Evolutionary conservation across 1,140 invertebrate genomes (phyloP).

Genomic region (Archivesica marissinica): DNA sequence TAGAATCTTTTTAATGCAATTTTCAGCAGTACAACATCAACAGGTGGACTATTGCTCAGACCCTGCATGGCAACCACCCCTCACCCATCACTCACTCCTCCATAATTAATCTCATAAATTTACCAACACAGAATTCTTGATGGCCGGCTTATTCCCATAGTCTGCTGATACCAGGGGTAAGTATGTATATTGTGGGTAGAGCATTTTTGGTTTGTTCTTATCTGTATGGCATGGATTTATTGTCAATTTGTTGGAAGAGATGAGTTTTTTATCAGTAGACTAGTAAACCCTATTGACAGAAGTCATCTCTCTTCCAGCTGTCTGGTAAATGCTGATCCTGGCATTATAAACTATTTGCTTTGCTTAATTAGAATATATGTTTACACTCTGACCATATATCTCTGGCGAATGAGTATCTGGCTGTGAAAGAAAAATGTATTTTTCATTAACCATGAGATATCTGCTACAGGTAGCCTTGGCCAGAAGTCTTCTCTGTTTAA

Average conservation of each 20-base stretch:
- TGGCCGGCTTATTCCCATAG: neutral
- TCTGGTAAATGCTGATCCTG: neutral
- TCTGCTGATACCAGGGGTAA: slow-evolving; percentile 14
- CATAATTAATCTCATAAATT: slow-evolving; percentile 25
- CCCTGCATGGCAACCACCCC: slow-evolving; percentile 1
- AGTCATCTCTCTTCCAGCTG: slow-evolving; percentile 7
- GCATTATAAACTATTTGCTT: slow-evolving; percentile 20
- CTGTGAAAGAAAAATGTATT: slow-evolving; percentile 15
- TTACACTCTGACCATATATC: slow-evolving; percentile 34
- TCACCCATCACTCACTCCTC: neutral
- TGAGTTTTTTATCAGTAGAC: slow-evolving; percentile 24
- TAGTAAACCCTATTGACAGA: slow-evolving; percentile 33
- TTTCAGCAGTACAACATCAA: no score
- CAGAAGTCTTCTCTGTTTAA: neutral
- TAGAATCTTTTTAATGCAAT: no score
- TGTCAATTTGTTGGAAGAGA: slow-evolving; percentile 43
- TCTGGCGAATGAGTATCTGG: neutral
- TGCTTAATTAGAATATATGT: slow-evolving; percentile 49
- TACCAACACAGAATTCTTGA: neutral
- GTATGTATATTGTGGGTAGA: neutral
- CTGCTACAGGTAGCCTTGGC: neutral
- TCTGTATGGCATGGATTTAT: slow-evolving; percentile 45
- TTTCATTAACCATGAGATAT: neutral
- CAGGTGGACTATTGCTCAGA: no score
- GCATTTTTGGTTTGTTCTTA: slow-evolving; percentile 29